Evolutionary conservation across 2,888 invertebrate genomes (phyloP).

Genomic region (Tenodera sinensis): DNA sequence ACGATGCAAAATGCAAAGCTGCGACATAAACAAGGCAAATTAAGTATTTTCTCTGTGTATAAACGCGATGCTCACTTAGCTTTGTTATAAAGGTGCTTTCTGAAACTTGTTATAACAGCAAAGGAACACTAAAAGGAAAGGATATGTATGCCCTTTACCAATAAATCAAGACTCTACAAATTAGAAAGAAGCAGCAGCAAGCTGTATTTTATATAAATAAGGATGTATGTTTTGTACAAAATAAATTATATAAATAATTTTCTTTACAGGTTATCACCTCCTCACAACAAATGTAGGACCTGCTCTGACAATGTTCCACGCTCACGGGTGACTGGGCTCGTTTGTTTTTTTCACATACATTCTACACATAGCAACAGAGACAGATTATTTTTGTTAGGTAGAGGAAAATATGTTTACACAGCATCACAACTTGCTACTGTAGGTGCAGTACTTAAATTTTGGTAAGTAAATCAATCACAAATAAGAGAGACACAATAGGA

Average conservation of each 20-base stretch:
- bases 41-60: background rate
- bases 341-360: background rate
- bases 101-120: background rate
- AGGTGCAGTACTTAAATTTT: constrained; percentile 3
- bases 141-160: constrained; percentile 12
- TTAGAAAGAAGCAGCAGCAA: constrained; percentile 22
- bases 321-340: background rate
- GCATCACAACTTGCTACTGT: constrained; percentile 22
- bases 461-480: constrained; percentile 20
- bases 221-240: constrained; percentile 17
- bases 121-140: background rate
- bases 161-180: constrained; percentile 11
- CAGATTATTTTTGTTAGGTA: background rate
- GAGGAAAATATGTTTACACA: constrained; percentile 9
- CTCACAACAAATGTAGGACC: constrained; percentile 35
- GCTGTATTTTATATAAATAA: constrained; percentile 19
- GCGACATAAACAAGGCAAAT: background rate
- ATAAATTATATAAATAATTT: constrained; percentile 20
- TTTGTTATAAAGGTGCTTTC: background rate
- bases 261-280: constrained; percentile 19
- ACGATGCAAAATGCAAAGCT: background rate
- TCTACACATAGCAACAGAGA: background rate
- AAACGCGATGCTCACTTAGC: background rate
- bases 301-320: constrained; percentile 10
- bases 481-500: constrained; percentile 5